These are phyloP conservation scores for Trinectes maculatus DNA, from an alignment of 2,113 vertebrate genomes.

Conservation along the genomic window DNA sequence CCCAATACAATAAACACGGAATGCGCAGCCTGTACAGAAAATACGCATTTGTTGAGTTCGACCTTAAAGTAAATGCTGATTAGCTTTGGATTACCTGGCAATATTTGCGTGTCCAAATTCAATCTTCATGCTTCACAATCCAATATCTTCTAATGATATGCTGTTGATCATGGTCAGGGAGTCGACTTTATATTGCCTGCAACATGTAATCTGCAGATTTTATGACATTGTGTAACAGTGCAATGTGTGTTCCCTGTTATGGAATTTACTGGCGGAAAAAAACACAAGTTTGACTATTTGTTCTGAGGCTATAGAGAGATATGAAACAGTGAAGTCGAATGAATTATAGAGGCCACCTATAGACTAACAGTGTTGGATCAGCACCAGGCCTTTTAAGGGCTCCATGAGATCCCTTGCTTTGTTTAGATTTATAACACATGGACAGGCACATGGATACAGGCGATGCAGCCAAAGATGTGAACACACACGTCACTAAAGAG, in stretches of 20 bases:
- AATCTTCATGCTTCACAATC: neutral
- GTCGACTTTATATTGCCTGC: conserved; percentile 11
- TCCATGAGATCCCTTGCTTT: conserved; percentile 11
- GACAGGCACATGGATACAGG: conserved; percentile 1
- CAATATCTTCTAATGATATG: neutral
- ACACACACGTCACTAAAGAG: conserved; percentile 28
- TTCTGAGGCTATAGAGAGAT: conserved; percentile 49
- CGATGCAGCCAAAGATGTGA: conserved; percentile 14
- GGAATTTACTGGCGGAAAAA: conserved; percentile 54
- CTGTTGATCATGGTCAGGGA: neutral
- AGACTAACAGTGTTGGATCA: conserved; percentile 37
- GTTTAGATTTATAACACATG: conserved; percentile 15
- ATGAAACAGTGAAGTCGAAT: conserved; percentile 34
- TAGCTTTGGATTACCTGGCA: neutral
- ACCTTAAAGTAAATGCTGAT: neutral
- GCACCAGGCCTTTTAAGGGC: conserved; percentile 36
- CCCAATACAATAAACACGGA: neutral
- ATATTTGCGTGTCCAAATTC: neutral
- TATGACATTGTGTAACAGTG: conserved; percentile 38
- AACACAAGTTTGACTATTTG: conserved; percentile 35
- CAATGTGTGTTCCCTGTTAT: conserved; percentile 35
- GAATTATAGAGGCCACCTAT: conserved; percentile 48
- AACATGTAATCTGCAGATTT: conserved; percentile 40
- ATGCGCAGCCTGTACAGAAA: neutral
- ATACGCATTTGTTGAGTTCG: neutral